Evolutionary conservation across 2,888 invertebrate genomes (phyloP).

Genomic region (Drosophila flavopinicola): DNA sequence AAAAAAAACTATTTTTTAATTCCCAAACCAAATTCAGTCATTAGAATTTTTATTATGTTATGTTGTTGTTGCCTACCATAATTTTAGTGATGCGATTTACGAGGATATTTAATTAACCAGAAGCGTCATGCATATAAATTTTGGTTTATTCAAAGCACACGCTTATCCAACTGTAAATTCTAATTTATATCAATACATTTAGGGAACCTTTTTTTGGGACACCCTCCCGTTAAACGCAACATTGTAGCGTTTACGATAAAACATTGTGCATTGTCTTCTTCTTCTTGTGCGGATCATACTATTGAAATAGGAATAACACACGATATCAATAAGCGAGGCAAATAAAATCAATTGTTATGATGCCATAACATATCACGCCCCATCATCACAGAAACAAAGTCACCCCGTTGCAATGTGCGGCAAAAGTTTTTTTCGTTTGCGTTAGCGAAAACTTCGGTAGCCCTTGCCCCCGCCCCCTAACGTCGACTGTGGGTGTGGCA

Average conservation of each 20-base stretch:
- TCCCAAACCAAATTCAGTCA: background rate
- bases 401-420: slow-evolving; percentile 55
- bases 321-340: slow-evolving; percentile 71
- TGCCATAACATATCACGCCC: slow-evolving; percentile 71
- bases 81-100: slow-evolving; percentile 2
- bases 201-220: slow-evolving; percentile 14
- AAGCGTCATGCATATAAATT: slow-evolving; percentile 5
- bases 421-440: slow-evolving; percentile 62
- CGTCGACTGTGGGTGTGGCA: slow-evolving; percentile 12
- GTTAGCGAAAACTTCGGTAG: slow-evolving; percentile 57
- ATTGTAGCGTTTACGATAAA: slow-evolving; percentile 37
- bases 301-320: slow-evolving; percentile 58
- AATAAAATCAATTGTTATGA: slow-evolving; percentile 80
- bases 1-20: too few relatives aligned
- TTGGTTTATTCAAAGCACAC: slow-evolving; percentile 17
- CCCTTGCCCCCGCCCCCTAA: too few relatives aligned
- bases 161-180: slow-evolving; percentile 23
- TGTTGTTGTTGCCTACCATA: background rate
- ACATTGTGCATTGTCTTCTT: slow-evolving; percentile 11
- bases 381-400: background rate
- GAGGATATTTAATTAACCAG: slow-evolving; percentile 1
- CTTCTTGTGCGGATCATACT: slow-evolving; percentile 32
- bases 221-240: slow-evolving; percentile 33
- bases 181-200: slow-evolving; percentile 34
- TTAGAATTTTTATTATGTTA: background rate